Evolutionary conservation across 2,797 vertebrate species (phyloP), one percentile per base, ranked within the genome.

Genomic region (Sebastes cheni): DNA sequence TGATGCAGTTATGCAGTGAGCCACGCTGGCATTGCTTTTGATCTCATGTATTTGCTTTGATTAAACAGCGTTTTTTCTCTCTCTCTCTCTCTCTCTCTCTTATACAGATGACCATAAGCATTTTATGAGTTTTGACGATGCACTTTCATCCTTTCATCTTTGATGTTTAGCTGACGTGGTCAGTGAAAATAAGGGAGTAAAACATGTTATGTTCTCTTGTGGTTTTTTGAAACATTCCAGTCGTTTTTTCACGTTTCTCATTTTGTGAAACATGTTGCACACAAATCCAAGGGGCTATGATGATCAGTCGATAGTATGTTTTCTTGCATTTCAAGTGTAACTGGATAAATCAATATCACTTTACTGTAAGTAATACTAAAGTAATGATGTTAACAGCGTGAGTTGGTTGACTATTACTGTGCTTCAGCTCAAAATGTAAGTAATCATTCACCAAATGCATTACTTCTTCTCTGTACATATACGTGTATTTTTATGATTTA

Each of bases 1-100:
- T 93, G 88, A 93, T 92, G 91, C 93, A 91, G 91, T 93, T 92
- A 94, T 94, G 93, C 92, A 92, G 92, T 94, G 91, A 95, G 90
- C 90, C 94, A 86, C 70, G 82, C 88, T 75, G 92, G 89, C 87
- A 80, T 89, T 85, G 91, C 92, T 94, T 94, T 88, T 81, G 84
- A 90, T 92, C 90, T 92, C 86, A 88, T 83, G 85, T 86, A 62
- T 82, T 90, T 82, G 88, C 90, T 91, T 92, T 86, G 78, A 89
- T 83, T 87, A 65, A 88, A 92, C 84, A 56, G 85, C 87, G 81
- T 80, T 80, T 87, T 79, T 86, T 85, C 18, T 85, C n/a, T 69
- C 22, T 62, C 60, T 72, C 50, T 58, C 70, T 61, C 75, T 88
- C 65, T 86, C 87, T 29, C 27, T 29, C 27, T 29, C 27, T 86